phyloP scores from a whole-genome alignment of 1,140 invertebrate species.

The Sarcophaga bullata region DNA sequence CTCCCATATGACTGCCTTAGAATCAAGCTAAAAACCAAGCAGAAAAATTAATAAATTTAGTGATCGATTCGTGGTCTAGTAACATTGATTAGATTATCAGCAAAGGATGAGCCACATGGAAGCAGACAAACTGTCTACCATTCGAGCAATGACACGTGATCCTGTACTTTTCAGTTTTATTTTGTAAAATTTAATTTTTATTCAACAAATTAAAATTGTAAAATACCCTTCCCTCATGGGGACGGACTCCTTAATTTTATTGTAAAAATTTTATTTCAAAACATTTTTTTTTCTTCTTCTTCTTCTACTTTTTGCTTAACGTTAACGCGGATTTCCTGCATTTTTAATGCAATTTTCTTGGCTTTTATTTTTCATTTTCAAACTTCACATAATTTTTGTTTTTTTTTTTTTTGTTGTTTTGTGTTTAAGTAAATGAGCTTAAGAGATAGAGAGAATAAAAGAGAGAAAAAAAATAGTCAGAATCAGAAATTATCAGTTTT shows the following conservation, averaged over 20 bases:
- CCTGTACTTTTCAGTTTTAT: too few relatives aligned
- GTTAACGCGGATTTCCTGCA: conserved; percentile 33
- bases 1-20: too few relatives aligned
- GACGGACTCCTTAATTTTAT: background rate
- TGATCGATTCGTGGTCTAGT: too few relatives aligned
- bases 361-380: conserved; percentile 15
- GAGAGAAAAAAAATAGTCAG: background rate
- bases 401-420: background rate
- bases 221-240: too few relatives aligned
- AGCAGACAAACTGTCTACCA: too few relatives aligned
- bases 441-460: background rate
- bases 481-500: conserved; percentile 29
- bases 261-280: background rate
- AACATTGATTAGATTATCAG: too few relatives aligned
- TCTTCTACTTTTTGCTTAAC: background rate
- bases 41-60: too few relatives aligned
- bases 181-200: too few relatives aligned
- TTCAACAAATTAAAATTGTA: too few relatives aligned
- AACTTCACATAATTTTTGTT: background rate
- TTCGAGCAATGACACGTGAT: too few relatives aligned
- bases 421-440: conserved; percentile 35
- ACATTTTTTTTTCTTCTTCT: background rate
- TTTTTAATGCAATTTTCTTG: background rate
- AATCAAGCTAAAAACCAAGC: too few relatives aligned
- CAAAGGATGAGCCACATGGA: too few relatives aligned